Conservation (phyloP, 2,888 invertebrate species). For the Meiosimyza platycephala region DNA sequence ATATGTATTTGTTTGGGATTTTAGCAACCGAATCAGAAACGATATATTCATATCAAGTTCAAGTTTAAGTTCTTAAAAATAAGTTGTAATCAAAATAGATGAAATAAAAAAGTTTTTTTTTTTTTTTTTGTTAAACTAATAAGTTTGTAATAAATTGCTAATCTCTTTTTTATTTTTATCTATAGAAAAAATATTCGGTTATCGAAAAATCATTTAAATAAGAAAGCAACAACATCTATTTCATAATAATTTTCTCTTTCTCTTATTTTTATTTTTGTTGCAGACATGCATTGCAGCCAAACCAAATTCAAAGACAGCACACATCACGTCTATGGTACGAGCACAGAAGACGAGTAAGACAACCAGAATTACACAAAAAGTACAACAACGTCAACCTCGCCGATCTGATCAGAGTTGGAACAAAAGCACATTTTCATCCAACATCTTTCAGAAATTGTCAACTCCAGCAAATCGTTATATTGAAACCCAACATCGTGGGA, state of each 20-base stretch:
- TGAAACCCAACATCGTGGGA: constrained; percentile 39
- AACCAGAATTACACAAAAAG: constrained; percentile 40
- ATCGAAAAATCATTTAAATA: too few species aligned
- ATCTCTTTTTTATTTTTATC: too few species aligned
- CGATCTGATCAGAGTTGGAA: constrained; percentile 52
- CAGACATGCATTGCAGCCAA: constrained; percentile 58
- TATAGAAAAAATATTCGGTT: too few species aligned
- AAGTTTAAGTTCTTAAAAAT: too few species aligned
- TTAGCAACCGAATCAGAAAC: too few species aligned
- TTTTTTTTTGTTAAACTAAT: too few species aligned
- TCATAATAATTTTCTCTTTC: constrained; percentile 8
- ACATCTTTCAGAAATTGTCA: constrained; percentile 47
- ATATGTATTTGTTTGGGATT: too few species aligned
- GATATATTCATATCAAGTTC: too few species aligned
- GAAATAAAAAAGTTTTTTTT: too few species aligned
- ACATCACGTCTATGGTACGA: constrained; percentile 61
- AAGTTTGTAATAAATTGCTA: too few species aligned
- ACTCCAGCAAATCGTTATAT: constrained; percentile 42
- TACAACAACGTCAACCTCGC: constrained; percentile 46
- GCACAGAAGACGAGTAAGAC: constrained; percentile 53
- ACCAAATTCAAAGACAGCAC: constrained; percentile 56
- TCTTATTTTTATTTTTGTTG: constrained; percentile 15
- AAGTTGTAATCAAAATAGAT: too few species aligned
- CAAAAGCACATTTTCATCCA: constrained; percentile 51
- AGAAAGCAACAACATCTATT: too few species aligned